phyloP scores from a whole-genome alignment of 2,888 invertebrate genomes.

The Drymonia ruficornis region DNA sequence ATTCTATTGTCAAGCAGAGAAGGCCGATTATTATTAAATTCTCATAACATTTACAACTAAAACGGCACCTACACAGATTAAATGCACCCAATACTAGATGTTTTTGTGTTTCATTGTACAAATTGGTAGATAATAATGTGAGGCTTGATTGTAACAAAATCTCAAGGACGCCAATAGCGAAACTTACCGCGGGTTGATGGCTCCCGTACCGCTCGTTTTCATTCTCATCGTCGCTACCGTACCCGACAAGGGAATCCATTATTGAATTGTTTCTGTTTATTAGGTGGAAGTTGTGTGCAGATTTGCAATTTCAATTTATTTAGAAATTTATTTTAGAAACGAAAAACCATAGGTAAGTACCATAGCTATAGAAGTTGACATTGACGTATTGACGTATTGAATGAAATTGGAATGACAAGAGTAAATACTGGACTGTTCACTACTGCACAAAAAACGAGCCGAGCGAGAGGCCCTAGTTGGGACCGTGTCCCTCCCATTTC shows the following conservation, averaged over 20 bases:
- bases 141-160: conserved; percentile 3
- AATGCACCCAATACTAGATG: no score
- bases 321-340: no score
- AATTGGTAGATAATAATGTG: background rate
- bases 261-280: background rate
- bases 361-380: no score
- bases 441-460: no score
- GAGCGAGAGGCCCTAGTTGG: no score
- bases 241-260: conserved; percentile 91
- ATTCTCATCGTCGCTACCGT: conserved; percentile 91
- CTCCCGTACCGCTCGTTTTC: conserved; percentile 74
- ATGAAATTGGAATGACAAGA: no score
- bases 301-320: no score
- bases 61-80: background rate
- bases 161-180: conserved; percentile 44
- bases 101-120: background rate
- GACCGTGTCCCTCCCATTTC: no score
- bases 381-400: no score
- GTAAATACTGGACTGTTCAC: no score
- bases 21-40: conserved; percentile 77
- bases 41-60: conserved; percentile 20
- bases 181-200: conserved; percentile 67
- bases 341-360: no score
- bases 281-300: background rate
- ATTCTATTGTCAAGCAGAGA: conserved; percentile 87